phyloP scores from a whole-genome alignment of 2,888 invertebrate genomes.

The Cylloceria caligata region DNA sequence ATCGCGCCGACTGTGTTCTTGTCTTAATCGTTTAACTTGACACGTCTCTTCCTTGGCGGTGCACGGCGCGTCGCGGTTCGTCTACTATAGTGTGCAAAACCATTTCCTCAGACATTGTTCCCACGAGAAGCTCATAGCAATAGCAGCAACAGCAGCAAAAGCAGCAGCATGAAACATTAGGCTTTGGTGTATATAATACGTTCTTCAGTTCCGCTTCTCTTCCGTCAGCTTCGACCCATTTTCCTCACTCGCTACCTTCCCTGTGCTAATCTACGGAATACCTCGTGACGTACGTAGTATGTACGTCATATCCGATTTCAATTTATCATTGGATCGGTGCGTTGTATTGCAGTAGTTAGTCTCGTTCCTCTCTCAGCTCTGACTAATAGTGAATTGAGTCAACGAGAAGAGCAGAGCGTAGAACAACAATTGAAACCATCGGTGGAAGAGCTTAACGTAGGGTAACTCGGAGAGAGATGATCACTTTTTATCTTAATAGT shows the following conservation, averaged over 20 bases:
- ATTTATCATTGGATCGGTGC: conserved; percentile 45
- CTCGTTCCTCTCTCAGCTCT: conserved; percentile 4
- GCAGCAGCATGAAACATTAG: conserved; percentile 4
- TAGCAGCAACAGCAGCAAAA: too few relatives aligned
- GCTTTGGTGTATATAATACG: conserved; percentile 1
- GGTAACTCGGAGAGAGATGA: neutral
- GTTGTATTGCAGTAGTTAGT: conserved; percentile 31
- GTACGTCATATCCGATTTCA: conserved; percentile 50
- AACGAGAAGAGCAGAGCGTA: neutral
- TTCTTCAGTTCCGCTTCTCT: conserved; percentile 43
- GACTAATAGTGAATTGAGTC: conserved; percentile 41
- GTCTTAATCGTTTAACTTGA: conserved; percentile 23
- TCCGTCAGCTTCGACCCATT: neutral
- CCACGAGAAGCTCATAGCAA: neutral
- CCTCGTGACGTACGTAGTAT: conserved; percentile 3
- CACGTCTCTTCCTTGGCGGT: conserved; percentile 11
- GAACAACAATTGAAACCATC: neutral
- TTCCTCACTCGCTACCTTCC: neutral
- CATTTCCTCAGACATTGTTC: conserved; percentile 17
- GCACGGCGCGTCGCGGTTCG: neutral
- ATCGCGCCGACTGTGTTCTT: neutral
- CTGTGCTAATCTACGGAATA: conserved; percentile 12
- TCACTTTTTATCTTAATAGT: neutral
- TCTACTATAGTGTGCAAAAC: conserved; percentile 15
- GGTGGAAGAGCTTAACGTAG: neutral